These are phyloP conservation scores for Phaethornis superciliosus DNA, from an alignment of 2,113 vertebrate genomes.

Conservation along the genomic window DNA sequence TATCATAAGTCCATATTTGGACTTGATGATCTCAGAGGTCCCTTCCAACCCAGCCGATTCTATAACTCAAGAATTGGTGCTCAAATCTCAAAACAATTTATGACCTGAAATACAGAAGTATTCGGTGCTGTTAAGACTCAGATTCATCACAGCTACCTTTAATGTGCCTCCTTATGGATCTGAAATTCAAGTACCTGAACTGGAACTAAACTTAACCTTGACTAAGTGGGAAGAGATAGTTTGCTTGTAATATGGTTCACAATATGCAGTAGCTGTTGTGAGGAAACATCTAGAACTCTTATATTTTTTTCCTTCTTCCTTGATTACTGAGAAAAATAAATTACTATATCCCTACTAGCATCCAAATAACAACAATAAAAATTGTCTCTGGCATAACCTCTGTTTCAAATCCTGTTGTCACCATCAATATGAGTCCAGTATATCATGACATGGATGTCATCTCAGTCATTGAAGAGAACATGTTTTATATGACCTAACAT, in stretches of 20 bases:
- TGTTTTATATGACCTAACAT: background rate
- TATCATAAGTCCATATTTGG: too few relatives aligned
- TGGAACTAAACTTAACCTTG: background rate
- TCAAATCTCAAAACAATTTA: background rate
- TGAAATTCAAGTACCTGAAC: background rate
- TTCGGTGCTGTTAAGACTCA: background rate
- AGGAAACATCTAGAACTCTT: background rate
- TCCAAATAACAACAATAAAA: background rate
- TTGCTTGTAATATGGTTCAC: background rate
- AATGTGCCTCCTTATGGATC: background rate
- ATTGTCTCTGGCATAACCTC: background rate
- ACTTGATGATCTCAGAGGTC: too few relatives aligned
- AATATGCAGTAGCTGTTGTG: background rate
- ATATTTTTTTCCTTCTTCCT: background rate
- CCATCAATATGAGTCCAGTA: background rate
- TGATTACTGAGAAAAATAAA: background rate
- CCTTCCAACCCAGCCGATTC: too few relatives aligned
- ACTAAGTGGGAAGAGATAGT: background rate
- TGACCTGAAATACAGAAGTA: background rate
- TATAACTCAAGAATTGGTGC: background rate
- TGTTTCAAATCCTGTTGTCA: background rate
- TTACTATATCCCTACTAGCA: background rate
- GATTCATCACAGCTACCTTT: background rate
- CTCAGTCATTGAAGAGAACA: background rate
- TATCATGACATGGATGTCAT: background rate